A percentile compares a stretch with the other conserved stretches of the same genome.
These are phyloP conservation scores for Muraenolepis orangiensis DNA, from an alignment of 2,797 vertebrate species.

Conservation along the genomic window DNA sequence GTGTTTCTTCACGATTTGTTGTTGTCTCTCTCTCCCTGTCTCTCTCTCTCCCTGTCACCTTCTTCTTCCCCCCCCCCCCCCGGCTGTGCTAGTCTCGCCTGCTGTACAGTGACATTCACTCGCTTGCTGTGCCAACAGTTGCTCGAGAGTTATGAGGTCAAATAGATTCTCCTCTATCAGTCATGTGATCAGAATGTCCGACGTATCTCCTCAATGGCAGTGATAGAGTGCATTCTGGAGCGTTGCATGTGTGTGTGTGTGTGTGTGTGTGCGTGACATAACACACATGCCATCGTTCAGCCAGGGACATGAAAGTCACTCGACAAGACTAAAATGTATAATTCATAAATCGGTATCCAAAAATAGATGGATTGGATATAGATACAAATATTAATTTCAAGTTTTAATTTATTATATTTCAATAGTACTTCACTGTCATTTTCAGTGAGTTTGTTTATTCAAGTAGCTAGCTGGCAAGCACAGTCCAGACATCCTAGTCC, in stretches of 20 bases:
- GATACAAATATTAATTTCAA: not conserved
- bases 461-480: no score
- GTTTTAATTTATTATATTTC: not conserved
- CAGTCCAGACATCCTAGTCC: no score
- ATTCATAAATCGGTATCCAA: not conserved
- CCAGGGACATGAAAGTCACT: not conserved
- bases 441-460: not conserved
- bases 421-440: not conserved
- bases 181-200: conserved; percentile 52
- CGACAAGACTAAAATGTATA: not conserved
- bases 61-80: conserved; percentile 2
- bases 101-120: conserved; percentile 29
- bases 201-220: conserved; percentile 24
- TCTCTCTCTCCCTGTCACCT: not conserved
- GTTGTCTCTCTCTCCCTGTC: not conserved
- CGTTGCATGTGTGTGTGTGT: conserved; percentile 7
- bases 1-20: no score
- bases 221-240: not conserved
- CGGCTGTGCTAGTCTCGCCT: not conserved
- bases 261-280: conserved; percentile 16
- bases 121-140: conserved; percentile 38
- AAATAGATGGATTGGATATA: not conserved
- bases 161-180: conserved; percentile 28
- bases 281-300: not conserved
- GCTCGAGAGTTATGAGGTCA: conserved; percentile 61